Base-by-base conservation (phyloP, 2,888 invertebrate genomes). In the Cancer borealis region DNA sequence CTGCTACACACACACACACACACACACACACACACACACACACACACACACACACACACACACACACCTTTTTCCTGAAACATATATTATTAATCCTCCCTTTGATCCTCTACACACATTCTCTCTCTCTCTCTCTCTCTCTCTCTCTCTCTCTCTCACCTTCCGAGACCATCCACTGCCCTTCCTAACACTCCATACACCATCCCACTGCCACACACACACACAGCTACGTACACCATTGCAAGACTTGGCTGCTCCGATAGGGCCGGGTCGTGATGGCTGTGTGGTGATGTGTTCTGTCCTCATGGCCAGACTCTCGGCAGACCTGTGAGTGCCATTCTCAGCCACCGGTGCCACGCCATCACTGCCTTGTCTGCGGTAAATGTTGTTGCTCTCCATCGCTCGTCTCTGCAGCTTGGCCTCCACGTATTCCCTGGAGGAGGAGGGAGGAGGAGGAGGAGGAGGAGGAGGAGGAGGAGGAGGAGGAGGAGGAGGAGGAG, bases 371-470 rank as follows among this genome's bases (percentile, higher is more conserved):
- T 92, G 93, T 17, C 95, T 92, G 39, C 95, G 93, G 91, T 95
- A 95, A 45, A 95, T 94, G 73, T 93, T 95, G 66, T 94, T 94
- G 84, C 93, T 94, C 54, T 95, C 95, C 39, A 95, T 60, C 3
- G 95, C 95, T 39, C 95, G 89, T 60, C 94, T 94, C 92, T 95
- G 95, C n/a, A 95, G 89, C 92, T 95, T 95, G 17, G 95, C 95
- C 79, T 95, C 95, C 30, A 95, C 92, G 60, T 95, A 95, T 39
- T 95, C 95, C 91, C 95, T 95, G 94, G 26, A 79, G 87, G 60
- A 60, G 14, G 87, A n/a, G 10, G 30, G 88, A 45, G 60, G 46
- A 30, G 88, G 60, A 46, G 66, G 30, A 8, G 54, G n/a, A 60
- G 26, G 79, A 2, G 39, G 26, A 39, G 39, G 39, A 39, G 39